Percentiles rank a stretch among this genome's conserved stretches.
Evolutionary conservation across 2,888 invertebrate genomes (phyloP).

Genomic region (Cataglyphis altisquamis): DNA sequence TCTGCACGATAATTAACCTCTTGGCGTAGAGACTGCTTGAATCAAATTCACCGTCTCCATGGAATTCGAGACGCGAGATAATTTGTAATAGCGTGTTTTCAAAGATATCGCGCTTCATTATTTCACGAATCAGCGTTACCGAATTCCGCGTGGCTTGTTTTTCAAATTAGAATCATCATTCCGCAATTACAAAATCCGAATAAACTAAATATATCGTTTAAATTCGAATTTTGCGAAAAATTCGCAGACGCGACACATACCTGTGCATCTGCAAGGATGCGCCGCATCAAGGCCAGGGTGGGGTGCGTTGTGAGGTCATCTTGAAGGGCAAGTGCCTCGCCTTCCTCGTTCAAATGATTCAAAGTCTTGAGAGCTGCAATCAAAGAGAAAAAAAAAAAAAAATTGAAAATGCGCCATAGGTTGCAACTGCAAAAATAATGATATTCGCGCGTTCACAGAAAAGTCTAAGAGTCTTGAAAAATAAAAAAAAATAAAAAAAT

Average conservation of each 20-base stretch:
- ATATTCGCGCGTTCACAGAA: not conserved
- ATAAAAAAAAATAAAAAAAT: not conserved
- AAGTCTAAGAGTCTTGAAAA: not conserved
- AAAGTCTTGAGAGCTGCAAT: constrained; percentile 84
- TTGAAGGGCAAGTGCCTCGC: constrained; percentile 83
- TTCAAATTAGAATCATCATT: too few species aligned
- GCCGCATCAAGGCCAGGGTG: constrained; percentile 95
- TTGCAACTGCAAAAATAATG: not conserved
- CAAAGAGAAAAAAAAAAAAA: not conserved
- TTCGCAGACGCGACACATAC: constrained; percentile 85
- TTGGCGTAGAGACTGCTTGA: not conserved
- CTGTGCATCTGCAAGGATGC: constrained; percentile 95
- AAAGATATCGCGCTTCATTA: not conserved
- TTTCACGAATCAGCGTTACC: not conserved
- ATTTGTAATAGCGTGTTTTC: constrained; percentile 32
- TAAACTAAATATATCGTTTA: not conserved
- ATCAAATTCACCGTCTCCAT: not conserved
- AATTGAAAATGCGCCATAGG: not conserved
- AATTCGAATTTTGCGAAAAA: not conserved
- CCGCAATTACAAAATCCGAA: not conserved
- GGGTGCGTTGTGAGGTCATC: constrained; percentile 87
- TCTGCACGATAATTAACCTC: constrained; percentile 45
- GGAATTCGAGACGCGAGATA: constrained; percentile 4
- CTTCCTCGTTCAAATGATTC: constrained; percentile 83
- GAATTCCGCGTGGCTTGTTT: not conserved